These are phyloP conservation scores for Micrastur ruficollis DNA, from an alignment of 2,797 vertebrate species.

Conservation along the genomic window DNA sequence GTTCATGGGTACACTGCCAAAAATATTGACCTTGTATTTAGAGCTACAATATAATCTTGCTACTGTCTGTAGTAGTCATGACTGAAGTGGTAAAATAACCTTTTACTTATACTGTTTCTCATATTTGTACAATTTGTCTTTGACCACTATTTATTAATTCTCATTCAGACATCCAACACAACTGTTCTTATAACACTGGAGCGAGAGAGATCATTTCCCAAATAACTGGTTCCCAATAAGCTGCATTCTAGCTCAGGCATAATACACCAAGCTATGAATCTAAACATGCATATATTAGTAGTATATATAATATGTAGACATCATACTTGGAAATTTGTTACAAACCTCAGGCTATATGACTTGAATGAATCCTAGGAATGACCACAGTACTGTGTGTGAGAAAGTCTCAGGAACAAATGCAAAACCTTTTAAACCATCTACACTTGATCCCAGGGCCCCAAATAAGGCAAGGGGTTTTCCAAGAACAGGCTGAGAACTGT, in stretches of 20 bases:
- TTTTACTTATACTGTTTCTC: neutral
- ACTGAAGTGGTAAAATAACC: neutral
- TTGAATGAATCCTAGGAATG: neutral
- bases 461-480: neutral
- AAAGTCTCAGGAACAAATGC: neutral
- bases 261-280: neutral
- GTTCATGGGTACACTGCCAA: neutral
- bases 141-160: neutral
- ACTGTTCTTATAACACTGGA: neutral
- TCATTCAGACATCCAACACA: neutral
- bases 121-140: neutral
- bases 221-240: neutral
- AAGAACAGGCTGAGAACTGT: neutral
- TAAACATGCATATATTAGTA: neutral
- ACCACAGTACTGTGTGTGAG: neutral
- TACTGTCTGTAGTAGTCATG: neutral
- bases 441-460: neutral
- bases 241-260: neutral
- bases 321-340: neutral
- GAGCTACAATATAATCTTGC: neutral
- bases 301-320: fast-evolving
- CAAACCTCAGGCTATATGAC: neutral
- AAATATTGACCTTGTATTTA: neutral
- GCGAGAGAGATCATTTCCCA: neutral
- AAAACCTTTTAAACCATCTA: neutral